Evolutionary conservation across 2,888 invertebrate genomes (phyloP).

Genomic region (Platycnemis pennipes): DNA sequence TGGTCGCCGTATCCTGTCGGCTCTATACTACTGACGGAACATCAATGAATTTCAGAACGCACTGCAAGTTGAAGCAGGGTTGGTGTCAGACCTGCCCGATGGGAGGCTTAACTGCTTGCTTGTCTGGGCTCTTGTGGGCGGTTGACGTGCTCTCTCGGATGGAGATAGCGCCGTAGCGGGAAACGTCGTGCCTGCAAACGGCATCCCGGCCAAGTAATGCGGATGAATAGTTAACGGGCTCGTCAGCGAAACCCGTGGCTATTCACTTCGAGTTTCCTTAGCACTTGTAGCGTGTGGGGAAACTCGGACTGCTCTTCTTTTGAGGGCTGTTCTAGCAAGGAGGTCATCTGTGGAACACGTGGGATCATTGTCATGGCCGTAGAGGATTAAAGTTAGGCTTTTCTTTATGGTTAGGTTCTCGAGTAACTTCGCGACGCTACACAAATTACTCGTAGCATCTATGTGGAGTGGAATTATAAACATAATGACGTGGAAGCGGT

Average conservation of each 20-base stretch:
- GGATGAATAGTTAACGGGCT: slow-evolving; percentile 10
- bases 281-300: neutral
- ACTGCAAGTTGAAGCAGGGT: no score
- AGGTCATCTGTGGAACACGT: neutral
- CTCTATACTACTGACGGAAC: no score
- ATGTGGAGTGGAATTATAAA: no score
- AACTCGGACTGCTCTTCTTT: neutral
- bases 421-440: no score
- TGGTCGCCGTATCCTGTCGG: no score
- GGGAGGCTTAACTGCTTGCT: neutral
- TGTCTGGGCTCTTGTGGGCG: neutral
- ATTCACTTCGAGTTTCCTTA: neutral
- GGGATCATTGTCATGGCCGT: neutral
- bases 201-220: neutral
- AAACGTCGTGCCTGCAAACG: slow-evolving; percentile 4
- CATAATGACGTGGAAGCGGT: no score
- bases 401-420: no score
- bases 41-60: no score
- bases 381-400: neutral
- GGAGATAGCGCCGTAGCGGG: neutral
- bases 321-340: neutral
- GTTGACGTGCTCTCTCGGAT: neutral
- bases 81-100: no score
- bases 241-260: neutral
- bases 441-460: no score